Evolutionary conservation across 1,140 invertebrate genomes (phyloP).

Genomic region (Pseudomyrmex flavicornis): DNA sequence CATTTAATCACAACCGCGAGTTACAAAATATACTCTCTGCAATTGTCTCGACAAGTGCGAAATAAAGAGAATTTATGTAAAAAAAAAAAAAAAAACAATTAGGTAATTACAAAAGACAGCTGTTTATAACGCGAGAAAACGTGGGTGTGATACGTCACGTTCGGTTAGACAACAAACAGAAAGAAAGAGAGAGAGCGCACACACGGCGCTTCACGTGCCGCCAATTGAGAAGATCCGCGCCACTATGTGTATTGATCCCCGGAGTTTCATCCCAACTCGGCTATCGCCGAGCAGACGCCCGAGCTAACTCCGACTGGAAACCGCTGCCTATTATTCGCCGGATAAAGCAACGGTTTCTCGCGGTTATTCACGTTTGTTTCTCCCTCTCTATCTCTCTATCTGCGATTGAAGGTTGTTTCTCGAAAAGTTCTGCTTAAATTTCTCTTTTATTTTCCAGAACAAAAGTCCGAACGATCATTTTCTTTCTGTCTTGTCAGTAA

Average conservation of each 20-base stretch:
- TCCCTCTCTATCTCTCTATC: neutral
- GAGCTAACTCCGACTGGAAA: constrained; percentile 15
- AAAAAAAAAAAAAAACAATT: neutral
- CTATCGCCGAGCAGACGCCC: constrained; percentile 9
- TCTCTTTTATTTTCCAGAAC: too few relatives aligned
- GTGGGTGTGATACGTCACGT: neutral
- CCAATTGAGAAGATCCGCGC: constrained; percentile 46
- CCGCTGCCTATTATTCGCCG: constrained; percentile 35
- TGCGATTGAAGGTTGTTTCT: neutral
- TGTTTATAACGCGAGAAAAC: too few relatives aligned
- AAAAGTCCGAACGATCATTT: too few relatives aligned
- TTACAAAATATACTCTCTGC: neutral
- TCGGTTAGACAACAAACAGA: neutral
- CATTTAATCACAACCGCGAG: neutral
- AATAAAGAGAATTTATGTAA: neutral
- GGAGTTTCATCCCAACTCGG: constrained; percentile 41
- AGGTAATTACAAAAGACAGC: neutral
- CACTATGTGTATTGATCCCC: constrained; percentile 43
- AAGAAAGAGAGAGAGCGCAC: neutral
- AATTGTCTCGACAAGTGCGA: neutral
- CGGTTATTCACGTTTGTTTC: neutral
- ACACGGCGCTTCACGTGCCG: constrained; percentile 3
- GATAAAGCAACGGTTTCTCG: neutral
- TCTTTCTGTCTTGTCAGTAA: too few relatives aligned
- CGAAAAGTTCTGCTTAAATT: too few relatives aligned